A percentile compares a stretch with the other conserved stretches of the same genome.
phyloP scores from a whole-genome alignment of 2,888 invertebrate genomes.

The Arge pagana region DNA sequence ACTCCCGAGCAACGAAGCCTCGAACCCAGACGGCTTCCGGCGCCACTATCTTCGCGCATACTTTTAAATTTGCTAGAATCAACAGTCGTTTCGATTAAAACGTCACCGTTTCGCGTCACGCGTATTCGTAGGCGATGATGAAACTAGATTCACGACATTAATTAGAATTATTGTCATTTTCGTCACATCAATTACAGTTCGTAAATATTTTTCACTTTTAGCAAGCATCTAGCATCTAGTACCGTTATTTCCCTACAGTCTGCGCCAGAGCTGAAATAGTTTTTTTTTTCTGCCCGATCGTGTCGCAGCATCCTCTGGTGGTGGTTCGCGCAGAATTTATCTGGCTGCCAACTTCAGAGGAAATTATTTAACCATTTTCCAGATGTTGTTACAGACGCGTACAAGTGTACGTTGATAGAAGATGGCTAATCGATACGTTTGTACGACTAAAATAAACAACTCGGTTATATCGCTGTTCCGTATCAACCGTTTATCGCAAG shows the following conservation, averaged over 20 bases:
- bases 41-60: slow-evolving; percentile 38
- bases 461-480: no score
- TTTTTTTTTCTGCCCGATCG: slow-evolving; percentile 6
- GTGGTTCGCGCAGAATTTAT: background rate
- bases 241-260: background rate
- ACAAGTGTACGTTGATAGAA: no score
- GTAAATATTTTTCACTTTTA: no score
- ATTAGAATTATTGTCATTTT: no score
- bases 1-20: slow-evolving; percentile 53
- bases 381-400: slow-evolving; percentile 11
- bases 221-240: background rate
- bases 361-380: slow-evolving; percentile 5
- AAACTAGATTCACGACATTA: no score
- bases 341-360: slow-evolving; percentile 21
- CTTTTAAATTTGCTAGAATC: slow-evolving; percentile 30
- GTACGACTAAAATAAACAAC: no score
- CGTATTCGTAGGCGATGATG: no score
- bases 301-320: slow-evolving; percentile 7
- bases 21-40: slow-evolving; percentile 51
- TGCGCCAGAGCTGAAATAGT: slow-evolving; percentile 4
- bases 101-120: no score
- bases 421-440: no score
- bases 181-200: no score
- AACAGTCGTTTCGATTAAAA: background rate
- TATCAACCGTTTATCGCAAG: no score